A percentile compares a stretch with the other conserved stretches of the same genome.
These are phyloP conservation scores for Bombus haemorrhoidalis DNA, from an alignment of 1,140 invertebrate species.

Conservation along the genomic window DNA sequence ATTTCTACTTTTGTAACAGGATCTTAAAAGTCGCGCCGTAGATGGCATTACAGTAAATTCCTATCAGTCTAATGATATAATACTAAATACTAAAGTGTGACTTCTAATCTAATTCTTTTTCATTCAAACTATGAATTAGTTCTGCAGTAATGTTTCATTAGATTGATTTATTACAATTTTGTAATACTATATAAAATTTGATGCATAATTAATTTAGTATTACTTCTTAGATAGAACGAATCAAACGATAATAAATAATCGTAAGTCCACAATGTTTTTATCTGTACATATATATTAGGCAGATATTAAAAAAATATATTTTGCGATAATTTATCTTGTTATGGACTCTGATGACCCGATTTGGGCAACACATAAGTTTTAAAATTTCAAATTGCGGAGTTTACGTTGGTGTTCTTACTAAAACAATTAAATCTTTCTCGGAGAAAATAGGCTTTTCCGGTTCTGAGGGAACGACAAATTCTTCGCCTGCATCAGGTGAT, in stretches of 20 bases:
- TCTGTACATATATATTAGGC: not conserved
- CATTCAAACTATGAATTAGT: not conserved
- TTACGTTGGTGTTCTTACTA: constrained; percentile 76
- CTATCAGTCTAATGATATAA: no score
- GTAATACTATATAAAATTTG: not conserved
- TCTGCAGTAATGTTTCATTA: not conserved
- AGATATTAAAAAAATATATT: not conserved
- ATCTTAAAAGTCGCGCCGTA: not conserved
- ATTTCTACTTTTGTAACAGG: not conserved
- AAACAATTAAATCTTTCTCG: constrained; percentile 84
- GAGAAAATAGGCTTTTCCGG: constrained; percentile 84
- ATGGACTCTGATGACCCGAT: not conserved
- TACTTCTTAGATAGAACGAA: not conserved
- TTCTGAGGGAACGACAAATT: constrained; percentile 65
- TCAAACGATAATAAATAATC: not conserved
- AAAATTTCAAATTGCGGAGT: not conserved
- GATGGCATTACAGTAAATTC: not conserved
- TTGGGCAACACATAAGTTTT: not conserved
- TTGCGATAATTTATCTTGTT: not conserved
- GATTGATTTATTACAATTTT: not conserved
- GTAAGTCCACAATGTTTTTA: not conserved
- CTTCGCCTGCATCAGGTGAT: constrained; percentile 74
- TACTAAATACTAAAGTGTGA: not conserved
- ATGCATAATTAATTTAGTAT: not conserved
- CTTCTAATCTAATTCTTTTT: not conserved